These are phyloP conservation scores for Hemibagrus guttatus DNA, from an alignment of 2,797 vertebrate genomes.

Conservation along the genomic window DNA sequence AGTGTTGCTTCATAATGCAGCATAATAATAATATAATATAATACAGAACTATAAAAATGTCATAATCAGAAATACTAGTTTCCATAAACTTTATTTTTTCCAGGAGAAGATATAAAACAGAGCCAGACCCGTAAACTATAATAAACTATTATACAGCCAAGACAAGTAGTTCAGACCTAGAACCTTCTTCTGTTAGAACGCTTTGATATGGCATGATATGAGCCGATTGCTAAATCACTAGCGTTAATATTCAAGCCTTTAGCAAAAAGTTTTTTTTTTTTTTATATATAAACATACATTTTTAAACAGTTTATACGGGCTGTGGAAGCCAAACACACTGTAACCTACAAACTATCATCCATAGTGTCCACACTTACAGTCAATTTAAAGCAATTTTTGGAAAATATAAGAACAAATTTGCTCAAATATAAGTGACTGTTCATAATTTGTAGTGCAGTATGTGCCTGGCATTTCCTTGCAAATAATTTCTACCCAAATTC, in stretches of 20 bases:
- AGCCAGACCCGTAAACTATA: neutral
- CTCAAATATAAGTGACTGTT: neutral
- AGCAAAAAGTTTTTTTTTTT: neutral
- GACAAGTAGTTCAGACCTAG: neutral
- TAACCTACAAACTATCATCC: neutral
- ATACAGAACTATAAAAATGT: slow-evolving; percentile 3
- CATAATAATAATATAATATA: no score
- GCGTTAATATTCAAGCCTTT: neutral
- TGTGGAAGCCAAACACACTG: neutral
- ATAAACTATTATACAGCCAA: neutral
- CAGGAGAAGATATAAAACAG: slow-evolving; percentile 16
- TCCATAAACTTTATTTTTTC: slow-evolving; percentile 1
- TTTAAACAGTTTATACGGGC: neutral
- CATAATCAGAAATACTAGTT: neutral
- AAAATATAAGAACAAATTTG: neutral
- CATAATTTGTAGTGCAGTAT: neutral
- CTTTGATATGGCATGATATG: no score
- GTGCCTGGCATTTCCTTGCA: no score
- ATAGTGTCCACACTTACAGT: neutral
- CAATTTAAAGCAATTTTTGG: neutral
- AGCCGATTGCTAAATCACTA: neutral
- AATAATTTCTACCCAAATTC: no score
- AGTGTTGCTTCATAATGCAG: neutral
- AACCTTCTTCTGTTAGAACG: neutral
- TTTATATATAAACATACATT: no score